A percentile compares a stretch with the other conserved stretches of the same genome.
Evolutionary conservation across 1,140 invertebrate genomes (phyloP).

Genomic region (Brachionus manjavacas): DNA sequence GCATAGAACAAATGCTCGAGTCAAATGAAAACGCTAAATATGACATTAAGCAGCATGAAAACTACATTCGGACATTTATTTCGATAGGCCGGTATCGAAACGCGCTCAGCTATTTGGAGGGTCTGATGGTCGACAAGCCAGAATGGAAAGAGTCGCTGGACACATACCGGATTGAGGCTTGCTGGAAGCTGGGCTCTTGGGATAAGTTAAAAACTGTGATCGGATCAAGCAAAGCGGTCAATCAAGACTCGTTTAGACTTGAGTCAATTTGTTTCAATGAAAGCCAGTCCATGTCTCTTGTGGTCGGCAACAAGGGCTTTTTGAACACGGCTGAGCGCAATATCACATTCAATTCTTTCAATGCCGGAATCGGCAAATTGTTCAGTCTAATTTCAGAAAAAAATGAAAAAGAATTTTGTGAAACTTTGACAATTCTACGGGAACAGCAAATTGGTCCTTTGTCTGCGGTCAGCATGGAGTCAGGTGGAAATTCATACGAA

Average conservation of each 20-base stretch:
- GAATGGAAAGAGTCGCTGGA: constrained; percentile 56
- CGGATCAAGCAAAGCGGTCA: constrained; percentile 63
- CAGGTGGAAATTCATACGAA: constrained; percentile 68
- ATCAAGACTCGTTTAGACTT: constrained; percentile 56
- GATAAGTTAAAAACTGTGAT: constrained; percentile 52
- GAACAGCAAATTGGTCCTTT: constrained; percentile 65
- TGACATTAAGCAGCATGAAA: constrained; percentile 37
- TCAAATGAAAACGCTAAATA: constrained; percentile 32
- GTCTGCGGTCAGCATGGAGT: constrained; percentile 62
- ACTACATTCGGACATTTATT: constrained; percentile 35
- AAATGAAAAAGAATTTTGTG: constrained; percentile 2
- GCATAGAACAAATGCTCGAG: constrained; percentile 40
- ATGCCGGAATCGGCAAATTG: constrained; percentile 30
- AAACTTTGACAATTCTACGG: background rate
- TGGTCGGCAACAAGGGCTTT: constrained; percentile 12
- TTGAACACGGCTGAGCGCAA: constrained; percentile 5
- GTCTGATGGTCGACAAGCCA: constrained; percentile 44
- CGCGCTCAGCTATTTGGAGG: constrained; percentile 26
- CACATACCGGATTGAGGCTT: constrained; percentile 67
- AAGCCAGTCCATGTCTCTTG: background rate
- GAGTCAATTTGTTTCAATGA: background rate
- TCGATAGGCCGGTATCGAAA: constrained; percentile 35
- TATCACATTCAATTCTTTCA: constrained; percentile 25
- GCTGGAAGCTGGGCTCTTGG: constrained; percentile 79
- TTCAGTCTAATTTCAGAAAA: background rate